These are phyloP conservation scores for Noturus placidus DNA, from an alignment of 2,113 vertebrate species.

Conservation along the genomic window DNA sequence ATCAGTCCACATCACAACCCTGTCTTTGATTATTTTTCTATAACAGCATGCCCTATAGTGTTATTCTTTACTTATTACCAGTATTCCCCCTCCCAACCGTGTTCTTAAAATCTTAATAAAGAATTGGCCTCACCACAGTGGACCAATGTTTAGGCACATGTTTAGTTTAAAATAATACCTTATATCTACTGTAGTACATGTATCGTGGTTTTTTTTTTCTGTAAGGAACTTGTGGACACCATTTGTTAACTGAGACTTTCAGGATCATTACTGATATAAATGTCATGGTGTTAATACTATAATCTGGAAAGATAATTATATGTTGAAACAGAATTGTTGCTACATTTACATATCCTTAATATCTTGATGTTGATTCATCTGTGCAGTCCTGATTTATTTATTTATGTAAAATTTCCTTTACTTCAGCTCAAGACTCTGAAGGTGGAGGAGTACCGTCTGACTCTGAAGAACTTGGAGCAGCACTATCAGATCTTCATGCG, in stretches of 20 bases:
- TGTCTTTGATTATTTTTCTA: neutral
- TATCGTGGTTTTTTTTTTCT: neutral
- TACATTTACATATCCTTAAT: neutral
- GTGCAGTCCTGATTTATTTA: neutral
- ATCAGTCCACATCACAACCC: neutral
- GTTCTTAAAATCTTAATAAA: no score
- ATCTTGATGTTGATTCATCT: neutral
- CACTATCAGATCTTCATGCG: constrained; percentile 92
- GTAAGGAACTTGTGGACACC: neutral
- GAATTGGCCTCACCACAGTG: neutral
- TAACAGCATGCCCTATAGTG: neutral
- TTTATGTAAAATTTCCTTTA: neutral
- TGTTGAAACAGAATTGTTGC: no score
- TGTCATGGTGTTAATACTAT: neutral
- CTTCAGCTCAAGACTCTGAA: constrained; percentile 84
- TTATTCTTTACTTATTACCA: neutral
- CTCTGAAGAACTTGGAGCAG: constrained; percentile 81
- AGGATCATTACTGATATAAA: neutral
- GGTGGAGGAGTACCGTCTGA: constrained; percentile 83
- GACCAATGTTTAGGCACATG: neutral
- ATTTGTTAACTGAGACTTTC: neutral
- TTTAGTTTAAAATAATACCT: neutral
- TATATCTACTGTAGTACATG: neutral
- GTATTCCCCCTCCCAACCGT: neutral
- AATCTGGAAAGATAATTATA: neutral